Base-by-base conservation (phyloP, 2,888 invertebrate genomes). In the Helobdella robusta region DNA sequence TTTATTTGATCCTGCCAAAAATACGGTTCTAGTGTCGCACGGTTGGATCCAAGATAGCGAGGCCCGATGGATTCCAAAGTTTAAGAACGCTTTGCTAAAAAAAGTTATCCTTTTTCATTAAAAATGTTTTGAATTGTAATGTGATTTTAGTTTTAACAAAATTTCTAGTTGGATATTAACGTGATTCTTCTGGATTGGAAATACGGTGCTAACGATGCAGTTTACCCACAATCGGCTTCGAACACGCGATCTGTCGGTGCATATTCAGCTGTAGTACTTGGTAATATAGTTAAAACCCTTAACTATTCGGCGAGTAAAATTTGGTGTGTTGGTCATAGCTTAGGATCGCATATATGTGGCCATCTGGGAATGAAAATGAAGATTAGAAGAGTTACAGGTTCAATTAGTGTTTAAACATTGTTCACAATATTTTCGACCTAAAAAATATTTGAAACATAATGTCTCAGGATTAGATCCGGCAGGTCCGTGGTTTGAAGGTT, bases 381-480 rank as follows among this genome's bases (percentile, higher is more conserved):
- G 34, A 64, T 80, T 0, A 76, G 75, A 5, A 71, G 79, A 64
- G 78, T 80, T 15, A 77, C 78, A 23, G 79, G 80, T 75, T 68
- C n/a, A 67, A 35, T 32, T 11, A 20, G 2, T 46, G 36, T n/a
- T 40, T 23, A 11, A 35, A 8, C 6, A 28, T 15, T 15, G 25
- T 30, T 23, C 8, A 8, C 8, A 23, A 6, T 58, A 8, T 8
- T 32, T 15, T 58, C 8, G n/a, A n/a, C n/a, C n/a, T n/a, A n/a
- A n/a, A n/a, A n/a, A n/a, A n/a, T n/a, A n/a, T n/a, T n/a, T n/a
- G n/a, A n/a, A n/a, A n/a, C n/a, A n/a, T n/a, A n/a, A n/a, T n/a
- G n/a, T n/a, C n/a, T n/a, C n/a, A 77, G 90, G 89, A 5, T 81
- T 91, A 52, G 91, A 91, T 80, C 91, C 91, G 1, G 91, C 91